phyloP scores from a whole-genome alignment of 2,888 invertebrate species.

The Fragum whitleyi region DNA sequence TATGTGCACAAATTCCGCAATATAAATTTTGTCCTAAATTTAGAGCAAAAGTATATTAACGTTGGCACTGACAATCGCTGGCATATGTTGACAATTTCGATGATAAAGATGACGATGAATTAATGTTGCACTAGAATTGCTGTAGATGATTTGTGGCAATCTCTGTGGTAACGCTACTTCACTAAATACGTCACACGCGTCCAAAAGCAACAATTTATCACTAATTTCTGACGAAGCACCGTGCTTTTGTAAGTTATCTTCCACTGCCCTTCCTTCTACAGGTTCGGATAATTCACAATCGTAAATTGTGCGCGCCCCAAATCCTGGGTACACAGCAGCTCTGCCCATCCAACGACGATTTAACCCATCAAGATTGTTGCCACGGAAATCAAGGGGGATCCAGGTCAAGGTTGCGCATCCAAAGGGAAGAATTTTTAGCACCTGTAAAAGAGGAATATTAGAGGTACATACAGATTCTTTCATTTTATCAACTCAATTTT shows the following conservation, averaged over 20 bases:
- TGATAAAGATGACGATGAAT: constrained; percentile 1
- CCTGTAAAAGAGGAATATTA: constrained; percentile 38
- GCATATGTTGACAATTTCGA: constrained; percentile 3
- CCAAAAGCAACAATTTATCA: constrained; percentile 15
- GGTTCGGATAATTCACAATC: not conserved
- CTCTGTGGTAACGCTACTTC: constrained; percentile 14
- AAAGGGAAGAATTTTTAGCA: constrained; percentile 64
- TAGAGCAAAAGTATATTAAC: constrained; percentile 53
- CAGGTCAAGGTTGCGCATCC: constrained; percentile 62
- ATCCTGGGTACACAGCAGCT: constrained; percentile 18
- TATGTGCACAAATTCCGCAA: constrained; percentile 40
- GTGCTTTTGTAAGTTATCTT: constrained; percentile 24
- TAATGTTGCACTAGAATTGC: constrained; percentile 17
- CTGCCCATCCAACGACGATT: constrained; percentile 56
- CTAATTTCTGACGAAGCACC: constrained; percentile 30
- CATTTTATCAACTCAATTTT: too few species aligned
- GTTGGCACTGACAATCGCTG: constrained; percentile 1
- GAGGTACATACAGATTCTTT: too few species aligned
- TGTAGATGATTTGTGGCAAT: constrained; percentile 24
- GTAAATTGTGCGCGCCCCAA: constrained; percentile 6
- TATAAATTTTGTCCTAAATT: constrained; percentile 18
- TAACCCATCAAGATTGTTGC: constrained; percentile 60
- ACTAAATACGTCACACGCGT: not conserved
- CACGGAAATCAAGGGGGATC: constrained; percentile 57
- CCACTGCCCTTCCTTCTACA: constrained; percentile 12